phyloP scores from a whole-genome alignment of 2,888 invertebrate genomes.

The Octodonta nipae region DNA sequence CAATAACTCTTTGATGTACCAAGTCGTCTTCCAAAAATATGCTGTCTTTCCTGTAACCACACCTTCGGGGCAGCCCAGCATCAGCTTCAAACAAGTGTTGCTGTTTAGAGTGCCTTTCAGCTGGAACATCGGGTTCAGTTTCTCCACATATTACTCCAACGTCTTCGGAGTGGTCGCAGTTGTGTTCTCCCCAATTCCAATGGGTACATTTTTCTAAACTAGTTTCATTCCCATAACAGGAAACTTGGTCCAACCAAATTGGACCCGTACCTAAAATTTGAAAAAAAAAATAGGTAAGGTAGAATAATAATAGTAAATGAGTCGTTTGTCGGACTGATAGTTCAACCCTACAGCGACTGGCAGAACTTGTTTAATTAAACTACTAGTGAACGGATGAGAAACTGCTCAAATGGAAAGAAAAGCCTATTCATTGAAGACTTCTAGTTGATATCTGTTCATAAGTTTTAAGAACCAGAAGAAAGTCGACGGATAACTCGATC shows the following conservation, averaged over 20 bases:
- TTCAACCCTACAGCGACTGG: too few relatives aligned
- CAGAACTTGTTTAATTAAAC: too few relatives aligned
- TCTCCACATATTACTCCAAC: slow-evolving; percentile 38
- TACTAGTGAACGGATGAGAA: too few relatives aligned
- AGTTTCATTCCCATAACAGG: slow-evolving; percentile 54
- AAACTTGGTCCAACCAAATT: slow-evolving; percentile 59
- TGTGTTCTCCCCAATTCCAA: slow-evolving; percentile 54
- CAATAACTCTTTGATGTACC: slow-evolving; percentile 45
- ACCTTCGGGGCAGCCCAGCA: slow-evolving; percentile 22
- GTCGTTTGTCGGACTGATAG: too few relatives aligned
- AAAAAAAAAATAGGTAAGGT: too few relatives aligned
- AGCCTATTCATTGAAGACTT: too few relatives aligned
- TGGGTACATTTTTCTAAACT: slow-evolving; percentile 48
- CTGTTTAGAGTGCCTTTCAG: slow-evolving; percentile 18
- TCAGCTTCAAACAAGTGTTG: slow-evolving; percentile 4
- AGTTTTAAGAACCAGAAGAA: too few relatives aligned
- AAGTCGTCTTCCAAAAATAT: slow-evolving; percentile 33
- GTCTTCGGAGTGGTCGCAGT: slow-evolving; percentile 62
- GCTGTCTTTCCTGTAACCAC: slow-evolving; percentile 42
- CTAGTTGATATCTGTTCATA: too few relatives aligned
- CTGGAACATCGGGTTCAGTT: slow-evolving; percentile 29
- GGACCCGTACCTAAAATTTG: slow-evolving; percentile 43
- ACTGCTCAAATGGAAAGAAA: too few relatives aligned
- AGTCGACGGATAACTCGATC: too few relatives aligned
- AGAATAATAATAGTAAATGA: too few relatives aligned